These are phyloP conservation scores for Ochropleura leucogaster DNA, from an alignment of 2,888 invertebrate genomes.

Conservation along the genomic window DNA sequence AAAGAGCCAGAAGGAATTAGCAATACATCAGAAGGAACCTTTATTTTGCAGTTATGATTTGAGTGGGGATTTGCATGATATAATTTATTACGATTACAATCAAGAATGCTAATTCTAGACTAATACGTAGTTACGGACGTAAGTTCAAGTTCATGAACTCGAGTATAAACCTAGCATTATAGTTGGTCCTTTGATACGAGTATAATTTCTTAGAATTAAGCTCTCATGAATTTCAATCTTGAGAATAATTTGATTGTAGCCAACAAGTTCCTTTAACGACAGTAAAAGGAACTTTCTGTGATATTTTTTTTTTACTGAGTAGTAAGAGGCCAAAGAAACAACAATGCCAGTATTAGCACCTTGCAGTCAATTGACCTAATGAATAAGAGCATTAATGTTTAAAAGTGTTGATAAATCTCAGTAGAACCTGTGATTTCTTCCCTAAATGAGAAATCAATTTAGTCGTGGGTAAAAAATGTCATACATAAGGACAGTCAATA, in stretches of 20 bases:
- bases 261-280: neutral
- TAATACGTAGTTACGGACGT: conserved; percentile 2
- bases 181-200: neutral
- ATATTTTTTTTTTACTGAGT: neutral
- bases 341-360: neutral
- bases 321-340: neutral
- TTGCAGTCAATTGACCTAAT: neutral
- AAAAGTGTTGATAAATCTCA: neutral
- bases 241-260: neutral
- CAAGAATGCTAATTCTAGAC: conserved; percentile 3
- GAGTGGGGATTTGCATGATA: neutral
- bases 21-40: neutral
- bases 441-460: neutral
- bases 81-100: conserved; percentile 1
- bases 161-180: neutral
- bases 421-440: neutral
- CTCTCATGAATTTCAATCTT: neutral
- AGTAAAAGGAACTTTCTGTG: neutral
- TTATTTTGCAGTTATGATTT: neutral
- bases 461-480: neutral
- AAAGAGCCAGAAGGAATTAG: too few species aligned
- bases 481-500: neutral
- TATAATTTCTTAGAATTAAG: neutral
- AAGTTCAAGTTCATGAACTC: conserved; percentile 12
- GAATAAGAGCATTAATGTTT: neutral